phyloP scores from a whole-genome alignment of 1,140 invertebrate genomes.

The Drosophila subpulchrella region DNA sequence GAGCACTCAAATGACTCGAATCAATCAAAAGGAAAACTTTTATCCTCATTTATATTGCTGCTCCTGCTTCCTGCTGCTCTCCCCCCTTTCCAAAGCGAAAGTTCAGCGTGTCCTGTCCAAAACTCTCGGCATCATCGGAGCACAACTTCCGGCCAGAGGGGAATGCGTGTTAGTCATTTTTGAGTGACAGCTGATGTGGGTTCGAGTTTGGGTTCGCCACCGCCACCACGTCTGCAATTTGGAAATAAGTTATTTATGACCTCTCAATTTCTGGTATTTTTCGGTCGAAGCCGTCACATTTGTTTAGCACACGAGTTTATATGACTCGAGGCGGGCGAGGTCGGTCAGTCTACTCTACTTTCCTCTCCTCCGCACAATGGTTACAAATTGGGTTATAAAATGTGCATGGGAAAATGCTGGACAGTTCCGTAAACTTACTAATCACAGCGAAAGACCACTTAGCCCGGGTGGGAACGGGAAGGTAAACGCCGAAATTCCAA shows the following conservation, averaged over 20 bases:
- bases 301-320: constrained; percentile 22
- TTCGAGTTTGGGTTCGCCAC: not conserved
- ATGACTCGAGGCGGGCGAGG: not conserved
- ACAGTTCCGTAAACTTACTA: not conserved
- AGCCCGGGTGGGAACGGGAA: not conserved
- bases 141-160: not conserved
- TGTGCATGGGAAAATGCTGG: constrained; percentile 1
- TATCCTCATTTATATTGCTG: constrained; percentile 20
- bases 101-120: constrained; percentile 14
- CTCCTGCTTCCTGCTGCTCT: not conserved
- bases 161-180: constrained; percentile 33
- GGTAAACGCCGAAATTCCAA: not conserved
- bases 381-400: not conserved
- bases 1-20: constrained; percentile 43
- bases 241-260: constrained; percentile 45
- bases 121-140: constrained; percentile 3
- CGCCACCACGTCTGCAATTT: constrained; percentile 29
- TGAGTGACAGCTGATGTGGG: constrained; percentile 43
- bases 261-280: constrained; percentile 28
- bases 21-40: constrained; percentile 47
- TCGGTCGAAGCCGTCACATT: constrained; percentile 18
- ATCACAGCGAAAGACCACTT: constrained; percentile 3
- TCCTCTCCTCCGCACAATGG: not conserved
- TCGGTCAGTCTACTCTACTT: not conserved
- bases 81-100: not conserved